Evolutionary conservation across 2,888 invertebrate species (phyloP).

Genomic region (Actias luna): DNA sequence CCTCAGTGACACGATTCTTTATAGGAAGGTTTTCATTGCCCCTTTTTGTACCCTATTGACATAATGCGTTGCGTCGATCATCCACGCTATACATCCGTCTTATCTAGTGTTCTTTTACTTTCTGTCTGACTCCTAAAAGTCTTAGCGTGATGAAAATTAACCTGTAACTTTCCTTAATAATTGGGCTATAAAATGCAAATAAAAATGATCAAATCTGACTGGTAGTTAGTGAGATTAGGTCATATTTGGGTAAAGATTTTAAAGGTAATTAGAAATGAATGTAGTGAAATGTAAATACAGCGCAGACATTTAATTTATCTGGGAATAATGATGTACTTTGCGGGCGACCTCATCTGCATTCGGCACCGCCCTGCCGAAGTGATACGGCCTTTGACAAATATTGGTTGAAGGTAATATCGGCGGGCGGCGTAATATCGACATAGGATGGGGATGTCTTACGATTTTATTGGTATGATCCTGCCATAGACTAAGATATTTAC

Average conservation of each 20-base stretch:
- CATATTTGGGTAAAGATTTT: not conserved
- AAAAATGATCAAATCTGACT: too few relatives aligned
- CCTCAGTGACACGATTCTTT: too few relatives aligned
- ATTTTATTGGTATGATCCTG: constrained; percentile 50
- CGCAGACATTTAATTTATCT: not conserved
- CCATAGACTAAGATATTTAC: constrained; percentile 11
- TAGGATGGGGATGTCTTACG: constrained; percentile 42
- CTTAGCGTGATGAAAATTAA: too few relatives aligned
- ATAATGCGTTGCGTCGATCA: too few relatives aligned
- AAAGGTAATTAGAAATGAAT: not conserved
- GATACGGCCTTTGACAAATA: constrained; percentile 66
- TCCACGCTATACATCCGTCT: too few relatives aligned
- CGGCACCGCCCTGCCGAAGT: constrained; percentile 24
- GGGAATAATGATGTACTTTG: not conserved
- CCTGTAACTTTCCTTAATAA: too few relatives aligned
- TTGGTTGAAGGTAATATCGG: constrained; percentile 62
- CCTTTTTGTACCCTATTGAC: too few relatives aligned
- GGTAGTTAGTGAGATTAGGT: too few relatives aligned
- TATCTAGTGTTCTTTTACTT: too few relatives aligned
- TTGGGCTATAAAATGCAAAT: too few relatives aligned
- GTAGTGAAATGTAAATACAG: not conserved
- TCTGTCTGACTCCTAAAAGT: too few relatives aligned
- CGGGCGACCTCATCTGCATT: not conserved
- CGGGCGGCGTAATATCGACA: constrained; percentile 44
- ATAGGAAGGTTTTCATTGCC: too few relatives aligned